Base-by-base conservation (phyloP, 2,888 invertebrate species). In the Drosophila buzzatii region DNA sequence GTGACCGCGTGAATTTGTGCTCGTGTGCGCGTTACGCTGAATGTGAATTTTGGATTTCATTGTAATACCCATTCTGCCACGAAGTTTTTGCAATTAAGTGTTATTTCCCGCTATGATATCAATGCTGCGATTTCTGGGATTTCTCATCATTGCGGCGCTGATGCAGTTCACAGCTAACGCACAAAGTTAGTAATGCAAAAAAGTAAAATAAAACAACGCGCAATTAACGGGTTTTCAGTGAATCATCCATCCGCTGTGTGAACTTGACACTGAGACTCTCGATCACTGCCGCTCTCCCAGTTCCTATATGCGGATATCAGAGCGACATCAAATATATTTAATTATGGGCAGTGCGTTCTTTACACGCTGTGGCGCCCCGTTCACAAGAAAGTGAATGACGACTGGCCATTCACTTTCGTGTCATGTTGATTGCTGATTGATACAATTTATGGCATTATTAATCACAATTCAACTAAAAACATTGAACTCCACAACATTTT, bases 161-260 rank as follows among this genome's bases (percentile, higher is more conserved):
- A 49, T 85, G 68, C 57, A 58, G 2, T 42, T 63, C 71, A 35
- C 60, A 58, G 80, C 73, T 39, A 37, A 66, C 53, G 73, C 83
- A 59, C 83, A 80, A 69, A 80, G 83, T 84, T 62, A 85, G 83
- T 84, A 82, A 33, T 12, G 8, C 3, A 16, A 23, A 45, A 23
- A 41, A 14, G 4, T 2, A 7, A 47, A 20, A 47, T 31, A 3
- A 51, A 10, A 12, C 6, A 39, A 1, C 52, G 16, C 44, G 27
- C 23, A 59, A 59, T 53, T 20, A 42, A 60, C 70, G 58, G 14
- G 63, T 61, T 60, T 56, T 37, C 18, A 31, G 23, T 78, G 74
- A 78, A 42, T 77, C 79, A 77, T 60, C 16, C 33, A 77, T 57
- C 16, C 37, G 41, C 35, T 33, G 37, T 57, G 41, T 70, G 47